Evolutionary conservation across 2,113 vertebrate genomes (phyloP).

Genomic region (Lepus europaeus): DNA sequence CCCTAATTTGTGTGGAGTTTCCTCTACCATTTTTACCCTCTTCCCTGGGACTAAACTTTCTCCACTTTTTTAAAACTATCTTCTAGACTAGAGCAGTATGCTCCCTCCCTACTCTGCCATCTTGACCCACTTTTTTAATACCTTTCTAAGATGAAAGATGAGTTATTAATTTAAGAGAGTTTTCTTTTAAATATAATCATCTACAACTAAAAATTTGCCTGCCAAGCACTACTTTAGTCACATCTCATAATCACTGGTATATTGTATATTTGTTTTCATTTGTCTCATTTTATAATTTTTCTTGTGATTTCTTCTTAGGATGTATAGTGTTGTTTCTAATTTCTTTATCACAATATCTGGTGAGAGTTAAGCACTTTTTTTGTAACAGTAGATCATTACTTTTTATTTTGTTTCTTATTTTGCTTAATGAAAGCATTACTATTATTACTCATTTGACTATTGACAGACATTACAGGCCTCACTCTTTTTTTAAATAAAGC

Average conservation of each 20-base stretch:
- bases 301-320: background rate
- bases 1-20: too few species aligned
- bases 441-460: conserved; percentile 14
- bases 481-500: background rate
- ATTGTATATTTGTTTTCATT: background rate
- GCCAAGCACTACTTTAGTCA: background rate
- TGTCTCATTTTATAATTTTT: background rate
- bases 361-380: background rate
- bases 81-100: too few species aligned
- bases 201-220: background rate
- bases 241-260: background rate
- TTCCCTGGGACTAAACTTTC: too few species aligned
- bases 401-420: background rate
- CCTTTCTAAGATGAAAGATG: conserved; percentile 9
- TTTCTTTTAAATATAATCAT: background rate
- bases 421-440: background rate
- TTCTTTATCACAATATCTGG: background rate
- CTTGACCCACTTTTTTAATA: background rate
- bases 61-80: too few species aligned
- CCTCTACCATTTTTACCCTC: too few species aligned
- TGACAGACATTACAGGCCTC: background rate
- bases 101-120: background rate
- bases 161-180: background rate
- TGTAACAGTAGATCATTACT: background rate
- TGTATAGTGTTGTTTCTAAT: background rate